A percentile compares a stretch with the other conserved stretches of the same genome.
phyloP scores from a whole-genome alignment of 2,888 invertebrate species.

The Netelia melanura region DNA sequence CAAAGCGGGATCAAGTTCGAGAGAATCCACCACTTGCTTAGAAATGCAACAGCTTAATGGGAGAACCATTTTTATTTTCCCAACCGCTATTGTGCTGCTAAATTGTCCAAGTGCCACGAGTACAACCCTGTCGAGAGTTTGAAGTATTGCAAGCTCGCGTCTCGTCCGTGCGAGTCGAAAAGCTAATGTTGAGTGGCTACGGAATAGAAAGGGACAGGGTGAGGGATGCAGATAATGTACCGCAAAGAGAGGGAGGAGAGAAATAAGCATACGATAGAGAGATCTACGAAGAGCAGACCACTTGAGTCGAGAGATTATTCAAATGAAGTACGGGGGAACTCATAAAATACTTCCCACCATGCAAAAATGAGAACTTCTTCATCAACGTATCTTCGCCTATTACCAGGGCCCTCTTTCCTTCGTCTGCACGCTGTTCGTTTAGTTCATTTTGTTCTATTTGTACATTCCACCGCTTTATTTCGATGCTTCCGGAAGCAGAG shows the following conservation, averaged over 20 bases:
- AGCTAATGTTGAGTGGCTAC: neutral
- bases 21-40: neutral
- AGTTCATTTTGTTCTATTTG: neutral
- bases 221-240: neutral
- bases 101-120: neutral
- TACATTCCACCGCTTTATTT: neutral
- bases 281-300: slow-evolving; percentile 48
- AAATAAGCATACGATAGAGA: neutral
- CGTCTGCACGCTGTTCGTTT: neutral
- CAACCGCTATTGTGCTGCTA: slow-evolving; percentile 3
- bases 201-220: neutral
- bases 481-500: neutral
- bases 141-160: neutral
- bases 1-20: too few relatives aligned
- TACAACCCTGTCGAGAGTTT: neutral
- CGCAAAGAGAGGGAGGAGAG: neutral
- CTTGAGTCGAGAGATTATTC: slow-evolving; percentile 64
- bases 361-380: slow-evolving; percentile 40
- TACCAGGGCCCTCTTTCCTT: slow-evolving; percentile 13
- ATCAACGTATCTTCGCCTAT: slow-evolving; percentile 38
- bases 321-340: slow-evolving; percentile 52
- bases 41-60: neutral
- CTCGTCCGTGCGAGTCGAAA: neutral
- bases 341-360: slow-evolving; percentile 48
- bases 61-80: neutral